Evolutionary conservation across 2,888 invertebrate species (phyloP).

Genomic region (Dendrolimus houi): DNA sequence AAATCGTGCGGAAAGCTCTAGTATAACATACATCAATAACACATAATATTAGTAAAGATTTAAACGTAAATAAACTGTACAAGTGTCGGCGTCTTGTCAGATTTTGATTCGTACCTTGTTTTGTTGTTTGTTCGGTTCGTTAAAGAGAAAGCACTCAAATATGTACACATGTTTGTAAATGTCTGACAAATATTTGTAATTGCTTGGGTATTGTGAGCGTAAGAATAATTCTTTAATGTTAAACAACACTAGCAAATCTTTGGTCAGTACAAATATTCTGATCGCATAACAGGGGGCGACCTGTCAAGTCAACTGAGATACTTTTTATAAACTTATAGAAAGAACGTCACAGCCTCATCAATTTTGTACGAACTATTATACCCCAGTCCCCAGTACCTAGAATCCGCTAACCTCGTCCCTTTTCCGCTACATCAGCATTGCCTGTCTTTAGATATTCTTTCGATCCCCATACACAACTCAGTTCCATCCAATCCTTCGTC

Average conservation of each 20-base stretch:
- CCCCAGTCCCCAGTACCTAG: too few species aligned
- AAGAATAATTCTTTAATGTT: constrained; percentile 10
- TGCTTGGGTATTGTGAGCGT: constrained; percentile 2
- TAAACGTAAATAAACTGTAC: background rate
- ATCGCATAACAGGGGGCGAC: background rate
- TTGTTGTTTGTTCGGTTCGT: constrained; percentile 10
- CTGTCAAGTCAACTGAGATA: too few species aligned
- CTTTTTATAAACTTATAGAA: too few species aligned
- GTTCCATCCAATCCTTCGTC: too few species aligned
- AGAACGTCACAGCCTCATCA: too few species aligned
- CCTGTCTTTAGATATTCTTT: too few species aligned
- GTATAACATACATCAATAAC: too few species aligned
- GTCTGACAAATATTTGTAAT: background rate
- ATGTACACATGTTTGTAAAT: background rate
- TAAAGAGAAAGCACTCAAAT: constrained; percentile 16
- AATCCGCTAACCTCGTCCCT: too few species aligned
- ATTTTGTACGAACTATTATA: too few species aligned
- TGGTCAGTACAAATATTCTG: background rate
- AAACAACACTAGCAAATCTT: constrained; percentile 1
- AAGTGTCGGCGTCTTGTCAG: constrained; percentile 14
- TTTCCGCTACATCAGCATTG: too few species aligned
- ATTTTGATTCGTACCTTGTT: background rate
- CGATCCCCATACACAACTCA: too few species aligned
- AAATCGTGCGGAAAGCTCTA: too few species aligned
- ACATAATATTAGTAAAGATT: background rate